Conservation (phyloP, 2,797 vertebrate species). For the Australoheros facetus region DNA sequence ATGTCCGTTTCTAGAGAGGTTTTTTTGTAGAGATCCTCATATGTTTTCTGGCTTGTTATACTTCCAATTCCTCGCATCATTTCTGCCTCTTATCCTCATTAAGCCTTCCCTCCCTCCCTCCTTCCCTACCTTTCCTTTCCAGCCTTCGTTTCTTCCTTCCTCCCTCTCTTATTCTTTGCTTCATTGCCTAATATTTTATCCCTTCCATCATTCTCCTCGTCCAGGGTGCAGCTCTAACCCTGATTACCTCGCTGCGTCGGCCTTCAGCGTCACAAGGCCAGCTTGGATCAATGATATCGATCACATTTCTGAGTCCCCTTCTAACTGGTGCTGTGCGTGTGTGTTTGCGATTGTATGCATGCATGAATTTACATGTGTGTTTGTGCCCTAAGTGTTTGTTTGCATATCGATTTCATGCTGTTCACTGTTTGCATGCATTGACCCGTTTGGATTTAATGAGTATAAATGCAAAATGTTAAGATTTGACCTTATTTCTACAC, state of each 20-base stretch:
- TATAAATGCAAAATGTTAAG: slow-evolving; percentile 57
- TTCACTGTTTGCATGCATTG: slow-evolving; percentile 44
- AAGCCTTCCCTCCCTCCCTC: not conserved
- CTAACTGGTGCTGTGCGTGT: slow-evolving; percentile 23
- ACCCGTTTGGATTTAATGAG: slow-evolving; percentile 60
- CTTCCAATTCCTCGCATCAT: not conserved
- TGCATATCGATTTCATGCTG: slow-evolving; percentile 49
- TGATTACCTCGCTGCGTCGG: slow-evolving; percentile 36
- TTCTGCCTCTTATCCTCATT: no score
- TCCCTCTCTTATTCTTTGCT: not conserved
- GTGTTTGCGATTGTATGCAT: not conserved
- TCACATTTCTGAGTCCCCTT: slow-evolving; percentile 9
- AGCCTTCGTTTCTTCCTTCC: not conserved
- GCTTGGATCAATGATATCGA: slow-evolving; percentile 52
- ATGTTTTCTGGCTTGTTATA: not conserved
- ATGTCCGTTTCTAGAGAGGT: no score
- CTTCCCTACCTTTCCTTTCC: not conserved
- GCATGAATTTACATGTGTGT: slow-evolving; percentile 24
- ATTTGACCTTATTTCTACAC: slow-evolving; percentile 51
- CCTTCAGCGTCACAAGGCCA: slow-evolving; percentile 35
- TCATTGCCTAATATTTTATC: not conserved
- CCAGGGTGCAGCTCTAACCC: slow-evolving; percentile 16
- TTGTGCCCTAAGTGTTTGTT: slow-evolving; percentile 33
- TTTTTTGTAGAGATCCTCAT: no score
- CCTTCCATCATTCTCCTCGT: not conserved